Percentiles rank a stretch among this genome's conserved stretches.
Conservation (phyloP, 2,113 vertebrate species). For the Chaenocephalus aceratus region DNA sequence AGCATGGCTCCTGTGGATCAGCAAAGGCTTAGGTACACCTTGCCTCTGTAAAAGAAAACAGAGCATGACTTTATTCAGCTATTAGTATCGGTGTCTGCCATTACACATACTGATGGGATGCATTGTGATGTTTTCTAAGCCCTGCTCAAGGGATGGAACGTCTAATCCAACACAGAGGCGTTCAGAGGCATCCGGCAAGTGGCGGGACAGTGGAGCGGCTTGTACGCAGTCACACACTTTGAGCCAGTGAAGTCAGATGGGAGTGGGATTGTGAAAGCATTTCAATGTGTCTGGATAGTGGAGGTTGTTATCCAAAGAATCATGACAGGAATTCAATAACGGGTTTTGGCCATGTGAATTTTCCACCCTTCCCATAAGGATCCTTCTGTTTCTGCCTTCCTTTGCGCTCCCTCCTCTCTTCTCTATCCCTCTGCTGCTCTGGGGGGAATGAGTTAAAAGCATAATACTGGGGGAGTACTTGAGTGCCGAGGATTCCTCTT, state of each 20-base stretch:
- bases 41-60: background rate
- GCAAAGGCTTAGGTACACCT: conserved; percentile 30
- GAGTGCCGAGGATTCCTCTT: conserved; percentile 70
- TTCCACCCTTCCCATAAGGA: conserved; percentile 68
- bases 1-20: conserved; percentile 50
- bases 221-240: conserved; percentile 35
- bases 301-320: conserved; percentile 74
- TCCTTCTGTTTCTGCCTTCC: conserved; percentile 52
- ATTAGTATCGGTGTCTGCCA: conserved; percentile 5
- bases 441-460: conserved; percentile 78
- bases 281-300: conserved; percentile 65
- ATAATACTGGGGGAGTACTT: conserved; percentile 75
- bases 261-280: conserved; percentile 57
- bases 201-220: conserved; percentile 44
- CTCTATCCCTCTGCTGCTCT: conserved; percentile 52
- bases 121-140: conserved; percentile 49
- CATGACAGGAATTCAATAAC: conserved; percentile 80
- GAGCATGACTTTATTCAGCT: conserved; percentile 2
- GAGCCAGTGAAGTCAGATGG: conserved; percentile 40
- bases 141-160: conserved; percentile 37
- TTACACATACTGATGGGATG: conserved; percentile 39
- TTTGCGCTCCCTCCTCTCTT: conserved; percentile 19
- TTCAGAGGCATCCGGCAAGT: conserved; percentile 38
- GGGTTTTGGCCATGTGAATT: conserved; percentile 74
- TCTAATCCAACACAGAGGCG: conserved; percentile 46